Percentiles rank a stretch among this genome's conserved stretches.
phyloP scores from a whole-genome alignment of 2,797 vertebrate genomes.

The Gallirallus australis region DNA sequence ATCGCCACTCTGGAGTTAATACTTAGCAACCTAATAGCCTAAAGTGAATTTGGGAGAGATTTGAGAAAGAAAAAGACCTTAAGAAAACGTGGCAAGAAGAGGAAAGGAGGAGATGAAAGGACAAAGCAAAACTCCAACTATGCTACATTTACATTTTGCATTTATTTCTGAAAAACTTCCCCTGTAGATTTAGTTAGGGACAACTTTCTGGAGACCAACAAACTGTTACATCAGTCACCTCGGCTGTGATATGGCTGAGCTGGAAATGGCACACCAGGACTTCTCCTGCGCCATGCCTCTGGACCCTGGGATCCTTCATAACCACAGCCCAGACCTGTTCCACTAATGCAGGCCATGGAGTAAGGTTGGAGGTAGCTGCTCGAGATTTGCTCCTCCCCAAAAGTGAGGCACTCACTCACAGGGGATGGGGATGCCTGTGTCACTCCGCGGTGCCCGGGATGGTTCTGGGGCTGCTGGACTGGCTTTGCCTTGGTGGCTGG shows the following conservation, averaged over 20 bases:
- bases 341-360: too few relatives aligned
- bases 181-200: background rate
- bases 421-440: too few relatives aligned
- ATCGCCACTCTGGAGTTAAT: background rate
- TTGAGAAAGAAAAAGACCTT: background rate
- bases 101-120: background rate
- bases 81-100: background rate
- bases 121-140: background rate
- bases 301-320: too few relatives aligned
- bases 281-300: too few relatives aligned
- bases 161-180: background rate
- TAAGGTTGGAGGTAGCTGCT: too few relatives aligned
- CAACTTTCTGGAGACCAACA: background rate
- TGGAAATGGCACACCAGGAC: background rate
- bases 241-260: background rate
- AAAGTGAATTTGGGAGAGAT: background rate
- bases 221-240: background rate
- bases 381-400: too few relatives aligned
- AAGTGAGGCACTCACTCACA: too few relatives aligned
- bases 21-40: background rate
- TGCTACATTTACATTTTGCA: background rate
- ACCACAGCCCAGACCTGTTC: too few relatives aligned
- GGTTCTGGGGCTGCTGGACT: too few relatives aligned
- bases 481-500: too few relatives aligned
- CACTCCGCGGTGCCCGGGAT: too few relatives aligned